A percentile compares a stretch with the other conserved stretches of the same genome.
phyloP scores from a whole-genome alignment of 2,888 invertebrate species.

The Drosophila histrio region DNA sequence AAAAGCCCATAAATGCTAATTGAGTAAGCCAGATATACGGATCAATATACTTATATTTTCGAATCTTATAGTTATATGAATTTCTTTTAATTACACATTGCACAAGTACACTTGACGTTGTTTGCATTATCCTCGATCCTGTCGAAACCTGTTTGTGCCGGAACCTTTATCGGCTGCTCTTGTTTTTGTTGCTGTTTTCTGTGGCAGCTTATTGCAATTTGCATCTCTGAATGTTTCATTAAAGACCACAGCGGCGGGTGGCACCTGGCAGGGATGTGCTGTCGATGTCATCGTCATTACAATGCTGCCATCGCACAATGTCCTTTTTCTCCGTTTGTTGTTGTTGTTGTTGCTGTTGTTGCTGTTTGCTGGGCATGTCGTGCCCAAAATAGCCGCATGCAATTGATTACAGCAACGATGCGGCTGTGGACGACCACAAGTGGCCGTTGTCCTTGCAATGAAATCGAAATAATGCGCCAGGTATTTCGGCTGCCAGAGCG shows the following conservation, averaged over 20 bases:
- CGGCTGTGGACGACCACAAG: slow-evolving; percentile 34
- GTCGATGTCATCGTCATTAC: slow-evolving; percentile 41
- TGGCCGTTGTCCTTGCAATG: slow-evolving; percentile 36
- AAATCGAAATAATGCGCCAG: slow-evolving; percentile 62
- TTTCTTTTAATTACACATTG: slow-evolving; percentile 41
- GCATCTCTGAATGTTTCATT: slow-evolving; percentile 55
- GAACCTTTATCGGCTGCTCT: slow-evolving; percentile 7
- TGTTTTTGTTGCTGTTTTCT: slow-evolving; percentile 5
- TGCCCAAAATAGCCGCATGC: slow-evolving; percentile 69
- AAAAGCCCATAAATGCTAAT: slow-evolving; percentile 6
- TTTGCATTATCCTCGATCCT: slow-evolving; percentile 15
- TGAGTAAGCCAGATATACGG: slow-evolving; percentile 4
- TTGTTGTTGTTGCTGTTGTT: not conserved
- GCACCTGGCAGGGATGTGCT: not conserved
- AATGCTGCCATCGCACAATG: slow-evolving; percentile 29
- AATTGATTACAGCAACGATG: slow-evolving; percentile 73
- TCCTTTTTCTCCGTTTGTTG: not conserved
- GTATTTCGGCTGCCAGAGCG: slow-evolving; percentile 32
- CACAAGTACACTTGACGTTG: slow-evolving; percentile 5
- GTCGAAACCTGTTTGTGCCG: not conserved
- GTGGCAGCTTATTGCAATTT: slow-evolving; percentile 63
- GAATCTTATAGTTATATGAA: not conserved
- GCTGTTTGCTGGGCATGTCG: slow-evolving; percentile 10
- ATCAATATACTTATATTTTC: slow-evolving; percentile 4
- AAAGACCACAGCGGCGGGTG: slow-evolving; percentile 24